Percentiles rank a stretch among this genome's conserved stretches.
These are phyloP conservation scores for Drosophila mettleri DNA, from an alignment of 2,888 invertebrate species.

Conservation along the genomic window DNA sequence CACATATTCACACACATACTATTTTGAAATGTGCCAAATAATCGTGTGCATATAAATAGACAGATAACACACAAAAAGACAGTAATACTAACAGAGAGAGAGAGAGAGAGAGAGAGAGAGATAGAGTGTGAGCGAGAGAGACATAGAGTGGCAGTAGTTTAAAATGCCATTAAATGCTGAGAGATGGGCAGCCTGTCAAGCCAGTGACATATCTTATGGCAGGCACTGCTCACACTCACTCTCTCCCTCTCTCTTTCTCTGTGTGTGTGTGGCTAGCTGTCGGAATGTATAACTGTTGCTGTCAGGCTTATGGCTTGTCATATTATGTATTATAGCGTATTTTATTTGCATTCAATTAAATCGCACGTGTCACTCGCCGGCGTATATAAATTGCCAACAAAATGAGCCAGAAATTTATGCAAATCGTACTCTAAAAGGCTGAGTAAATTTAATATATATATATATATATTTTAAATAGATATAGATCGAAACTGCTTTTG, in stretches of 20 bases:
- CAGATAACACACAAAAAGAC: conserved; percentile 8
- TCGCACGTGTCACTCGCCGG: conserved; percentile 65
- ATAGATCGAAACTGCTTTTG: conserved; percentile 53
- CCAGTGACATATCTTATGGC: conserved; percentile 56
- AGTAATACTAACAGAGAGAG: too few species aligned
- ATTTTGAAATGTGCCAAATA: conserved; percentile 25
- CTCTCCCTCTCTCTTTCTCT: conserved; percentile 7
- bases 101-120: background rate
- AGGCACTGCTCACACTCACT: conserved; percentile 15
- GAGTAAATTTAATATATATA: conserved; percentile 13
- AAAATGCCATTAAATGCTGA: conserved; percentile 72
- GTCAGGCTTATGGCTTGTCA: conserved; percentile 78
- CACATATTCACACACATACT: conserved; percentile 31
- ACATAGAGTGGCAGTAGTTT: conserved; percentile 60
- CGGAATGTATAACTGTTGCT: conserved; percentile 76
- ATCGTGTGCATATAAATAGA: conserved; percentile 12
- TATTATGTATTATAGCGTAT: conserved; percentile 74
- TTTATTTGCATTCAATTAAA: conserved; percentile 81
- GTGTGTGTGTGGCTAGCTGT: conserved; percentile 48
- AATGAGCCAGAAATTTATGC: conserved; percentile 72
- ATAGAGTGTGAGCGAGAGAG: background rate
- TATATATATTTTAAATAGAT: conserved; percentile 1
- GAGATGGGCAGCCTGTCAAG: conserved; percentile 62
- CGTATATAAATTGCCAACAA: conserved; percentile 73
- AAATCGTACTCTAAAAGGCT: conserved; percentile 43